phyloP scores from a whole-genome alignment of 1,140 invertebrate genomes.

The Magallana ariakensis region DNA sequence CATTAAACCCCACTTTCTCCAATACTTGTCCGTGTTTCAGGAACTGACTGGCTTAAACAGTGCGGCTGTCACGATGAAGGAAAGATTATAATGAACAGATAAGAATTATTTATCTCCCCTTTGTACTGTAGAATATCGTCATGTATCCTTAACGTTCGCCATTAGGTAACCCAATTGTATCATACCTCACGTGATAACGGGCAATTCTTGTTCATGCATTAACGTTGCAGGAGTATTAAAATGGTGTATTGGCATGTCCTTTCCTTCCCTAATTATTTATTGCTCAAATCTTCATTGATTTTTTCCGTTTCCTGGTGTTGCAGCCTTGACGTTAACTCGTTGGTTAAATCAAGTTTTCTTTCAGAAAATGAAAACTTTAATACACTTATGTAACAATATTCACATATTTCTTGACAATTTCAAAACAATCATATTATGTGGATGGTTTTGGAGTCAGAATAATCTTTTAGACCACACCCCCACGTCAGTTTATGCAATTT shows the following conservation, averaged over 20 bases:
- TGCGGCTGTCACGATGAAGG: background rate
- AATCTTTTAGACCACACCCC: no score
- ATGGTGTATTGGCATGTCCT: background rate
- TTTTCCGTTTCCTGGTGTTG: no score
- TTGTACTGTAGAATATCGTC: background rate
- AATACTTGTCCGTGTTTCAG: background rate
- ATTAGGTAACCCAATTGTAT: conserved; percentile 6
- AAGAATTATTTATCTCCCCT: conserved; percentile 26
- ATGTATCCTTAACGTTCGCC: background rate
- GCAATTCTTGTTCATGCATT: conserved; percentile 11
- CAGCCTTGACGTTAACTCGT: no score
- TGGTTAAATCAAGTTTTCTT: no score
- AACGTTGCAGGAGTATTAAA: background rate
- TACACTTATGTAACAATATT: no score
- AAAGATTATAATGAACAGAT: background rate
- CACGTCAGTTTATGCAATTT: no score
- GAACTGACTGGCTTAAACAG: conserved; percentile 6
- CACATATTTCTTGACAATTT: no score
- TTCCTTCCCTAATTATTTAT: background rate
- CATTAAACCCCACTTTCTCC: conserved; percentile 24
- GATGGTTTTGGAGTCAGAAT: no score
- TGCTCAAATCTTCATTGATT: no score
- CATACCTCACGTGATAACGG: background rate
- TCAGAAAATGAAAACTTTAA: no score
- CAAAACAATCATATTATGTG: no score